Evolutionary conservation across 2,888 invertebrate genomes (phyloP).

Genomic region (Coelopa pilipes): DNA sequence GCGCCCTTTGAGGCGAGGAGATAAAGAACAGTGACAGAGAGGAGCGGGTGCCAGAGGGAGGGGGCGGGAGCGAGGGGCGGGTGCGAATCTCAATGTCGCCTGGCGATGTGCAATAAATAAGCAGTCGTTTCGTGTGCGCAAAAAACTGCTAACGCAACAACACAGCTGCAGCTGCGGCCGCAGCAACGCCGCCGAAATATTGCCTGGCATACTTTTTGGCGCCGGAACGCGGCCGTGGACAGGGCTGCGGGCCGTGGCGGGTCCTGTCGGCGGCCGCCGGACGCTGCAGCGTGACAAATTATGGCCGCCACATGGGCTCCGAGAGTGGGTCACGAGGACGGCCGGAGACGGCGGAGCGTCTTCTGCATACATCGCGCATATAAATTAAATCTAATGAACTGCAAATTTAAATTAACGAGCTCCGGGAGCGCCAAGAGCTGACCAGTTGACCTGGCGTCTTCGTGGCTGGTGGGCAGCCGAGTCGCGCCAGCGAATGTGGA

Average conservation of each 20-base stretch:
- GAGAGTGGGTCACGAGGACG: background rate
- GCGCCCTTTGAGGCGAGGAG: background rate
- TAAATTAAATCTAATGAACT: constrained; percentile 31
- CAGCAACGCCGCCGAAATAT: too few relatives aligned
- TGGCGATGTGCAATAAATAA: constrained; percentile 28
- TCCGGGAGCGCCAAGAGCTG: background rate
- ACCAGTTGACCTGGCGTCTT: background rate
- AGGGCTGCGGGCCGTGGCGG: background rate
- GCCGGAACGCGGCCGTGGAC: background rate
- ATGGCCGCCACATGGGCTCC: background rate
- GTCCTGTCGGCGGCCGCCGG: background rate
- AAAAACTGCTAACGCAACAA: background rate
- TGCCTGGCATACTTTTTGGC: constrained; percentile 11
- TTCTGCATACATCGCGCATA: constrained; percentile 7
- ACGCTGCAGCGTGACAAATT: background rate
- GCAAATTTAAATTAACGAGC: constrained; percentile 24
- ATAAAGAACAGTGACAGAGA: background rate
- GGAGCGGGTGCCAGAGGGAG: too few relatives aligned
- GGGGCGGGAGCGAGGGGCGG: background rate
- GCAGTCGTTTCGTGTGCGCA: constrained; percentile 3
- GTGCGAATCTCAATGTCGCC: background rate
- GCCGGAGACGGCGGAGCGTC: background rate
- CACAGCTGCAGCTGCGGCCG: background rate
- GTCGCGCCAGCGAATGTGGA: background rate
- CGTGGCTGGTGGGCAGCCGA: background rate